Percentiles rank a stretch among this genome's conserved stretches.
phyloP scores from a whole-genome alignment of 1,140 invertebrate genomes.

The Stegodyphus mimosarum region DNA sequence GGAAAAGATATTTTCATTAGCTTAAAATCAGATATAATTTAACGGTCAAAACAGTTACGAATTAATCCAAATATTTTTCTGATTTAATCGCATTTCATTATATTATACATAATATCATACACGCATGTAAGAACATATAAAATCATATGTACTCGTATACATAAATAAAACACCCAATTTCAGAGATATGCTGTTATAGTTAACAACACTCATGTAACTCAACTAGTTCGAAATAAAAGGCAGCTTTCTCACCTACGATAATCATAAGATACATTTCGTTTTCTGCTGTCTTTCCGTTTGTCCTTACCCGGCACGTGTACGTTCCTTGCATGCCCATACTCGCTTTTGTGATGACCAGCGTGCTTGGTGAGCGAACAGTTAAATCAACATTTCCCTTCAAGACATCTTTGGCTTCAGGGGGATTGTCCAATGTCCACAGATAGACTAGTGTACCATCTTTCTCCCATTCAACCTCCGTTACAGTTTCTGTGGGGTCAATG shows the following conservation, averaged over 20 bases:
- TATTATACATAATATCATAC: no score
- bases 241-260: slow-evolving; percentile 61
- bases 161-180: no score
- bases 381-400: slow-evolving; percentile 48
- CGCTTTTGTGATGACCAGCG: slow-evolving; percentile 43
- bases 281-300: slow-evolving; percentile 52
- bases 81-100: no score
- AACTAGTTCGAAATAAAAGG: no score
- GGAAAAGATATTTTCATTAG: no score
- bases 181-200: no score
- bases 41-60: no score
- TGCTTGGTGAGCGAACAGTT: slow-evolving; percentile 36
- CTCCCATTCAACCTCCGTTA: slow-evolving; percentile 47
- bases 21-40: no score
- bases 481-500: slow-evolving; percentile 15
- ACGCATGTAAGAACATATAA: no score
- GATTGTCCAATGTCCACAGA: slow-evolving; percentile 40
- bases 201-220: no score
- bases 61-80: no score
- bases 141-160: no score
- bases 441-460: slow-evolving; percentile 50
- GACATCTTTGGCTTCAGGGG: slow-evolving; percentile 43
- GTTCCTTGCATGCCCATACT: slow-evolving; percentile 62
- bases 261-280: slow-evolving; percentile 60
- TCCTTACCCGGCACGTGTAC: slow-evolving; percentile 63